Base-by-base conservation (phyloP, 2,113 vertebrate genomes). In the Puntigrus tetrazona region DNA sequence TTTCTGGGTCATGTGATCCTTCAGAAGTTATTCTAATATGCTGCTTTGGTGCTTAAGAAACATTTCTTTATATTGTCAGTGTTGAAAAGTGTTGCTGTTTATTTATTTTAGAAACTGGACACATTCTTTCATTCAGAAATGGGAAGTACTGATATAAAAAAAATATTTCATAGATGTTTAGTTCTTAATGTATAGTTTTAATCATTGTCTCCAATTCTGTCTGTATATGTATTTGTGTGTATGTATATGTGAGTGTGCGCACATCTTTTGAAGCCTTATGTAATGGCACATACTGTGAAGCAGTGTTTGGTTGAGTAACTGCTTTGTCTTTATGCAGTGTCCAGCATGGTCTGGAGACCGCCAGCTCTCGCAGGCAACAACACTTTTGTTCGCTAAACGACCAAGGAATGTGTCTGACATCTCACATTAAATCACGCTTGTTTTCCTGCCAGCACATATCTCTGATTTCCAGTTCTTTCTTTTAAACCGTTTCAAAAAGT, bases 341-440 rank as follows among this genome's bases (percentile, higher is more conserved):
- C 45, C 45, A 78, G 78, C 57, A 63, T 76, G 63, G 69, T 75
- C 69, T 57, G 77, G 81, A 70, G 86, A 81, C 83, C 47, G 43
- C 61, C 55, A 74, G 67, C 59, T 50, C 43, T 80, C 59, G n/a
- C 61, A 55, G 57, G 45, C 76, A 86, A 78, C 74, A 65, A 63
- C 52, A 81, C 27, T 61, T 74, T 81, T 80, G 78, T 84, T 84
- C 70, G 7, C 77, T 67, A 84, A 74, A 76, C 20, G 27, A 29
- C 77, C 31, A 38, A 45, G 41, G 72, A 87, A 84, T 77, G 78
- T 87, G 72, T 72, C 72, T 78, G 45, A 84, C 50, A 72, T 36
- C 72, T 82, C 61, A 16, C 47, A 63, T 87, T 82, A 78, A 81
- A 82, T 82, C 50, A 82, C 47, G 22, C 59, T 70, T 43, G 67